Evolutionary conservation across 2,113 vertebrate genomes (phyloP).

Genomic region (Jacana jacana): DNA sequence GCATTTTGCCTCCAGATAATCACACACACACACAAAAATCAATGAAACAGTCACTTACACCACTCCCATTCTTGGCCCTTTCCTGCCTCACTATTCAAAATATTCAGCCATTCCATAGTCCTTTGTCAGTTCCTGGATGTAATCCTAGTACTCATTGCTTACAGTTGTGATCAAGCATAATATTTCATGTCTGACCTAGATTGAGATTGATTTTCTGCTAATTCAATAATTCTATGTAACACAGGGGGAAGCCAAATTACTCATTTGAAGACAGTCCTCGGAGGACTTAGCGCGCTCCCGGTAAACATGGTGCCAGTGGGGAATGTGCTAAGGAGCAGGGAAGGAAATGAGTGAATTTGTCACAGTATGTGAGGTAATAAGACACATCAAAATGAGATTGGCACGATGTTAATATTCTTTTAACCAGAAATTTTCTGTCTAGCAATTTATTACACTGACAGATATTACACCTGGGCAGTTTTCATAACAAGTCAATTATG

Average conservation of each 20-base stretch:
- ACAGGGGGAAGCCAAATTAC: neutral
- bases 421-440: neutral
- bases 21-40: neutral
- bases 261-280: neutral
- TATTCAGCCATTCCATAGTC: neutral
- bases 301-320: neutral
- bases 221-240: neutral
- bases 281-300: fast-evolving
- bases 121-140: neutral
- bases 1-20: neutral
- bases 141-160: neutral
- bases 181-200: neutral
- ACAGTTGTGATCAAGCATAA: neutral
- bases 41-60: neutral
- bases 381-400: neutral
- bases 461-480: neutral
- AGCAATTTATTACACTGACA: neutral
- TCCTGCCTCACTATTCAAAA: neutral
- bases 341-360: neutral
- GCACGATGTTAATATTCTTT: neutral
- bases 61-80: neutral
- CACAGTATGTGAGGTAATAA: neutral
- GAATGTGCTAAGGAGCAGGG: neutral
- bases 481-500: neutral
- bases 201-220: neutral